Percentiles rank a stretch among this genome's conserved stretches.
These are phyloP conservation scores for Tupaia chinensis DNA, from an alignment of 2,113 vertebrate species.

Conservation along the genomic window DNA sequence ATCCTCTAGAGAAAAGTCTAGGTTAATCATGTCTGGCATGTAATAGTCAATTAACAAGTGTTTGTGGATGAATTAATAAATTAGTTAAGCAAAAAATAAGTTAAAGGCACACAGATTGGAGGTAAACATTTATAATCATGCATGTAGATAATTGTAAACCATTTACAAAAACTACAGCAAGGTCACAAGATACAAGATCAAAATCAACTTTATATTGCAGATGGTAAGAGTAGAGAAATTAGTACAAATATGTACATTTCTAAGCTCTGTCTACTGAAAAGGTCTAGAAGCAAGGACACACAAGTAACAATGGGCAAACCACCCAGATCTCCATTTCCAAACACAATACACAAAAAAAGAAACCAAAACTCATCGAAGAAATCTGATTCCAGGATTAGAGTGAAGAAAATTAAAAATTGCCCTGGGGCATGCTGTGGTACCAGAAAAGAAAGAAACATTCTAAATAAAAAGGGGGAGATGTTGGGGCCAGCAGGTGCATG, in stretches of 20 bases:
- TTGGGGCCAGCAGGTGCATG: too few relatives aligned
- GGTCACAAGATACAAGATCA: background rate
- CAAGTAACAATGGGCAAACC: background rate
- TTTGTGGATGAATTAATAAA: background rate
- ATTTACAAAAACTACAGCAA: background rate
- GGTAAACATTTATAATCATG: background rate
- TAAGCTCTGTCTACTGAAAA: background rate
- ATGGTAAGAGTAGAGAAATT: background rate
- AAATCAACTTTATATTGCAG: background rate
- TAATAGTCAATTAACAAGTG: background rate
- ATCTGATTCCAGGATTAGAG: background rate
- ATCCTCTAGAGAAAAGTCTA: conserved; percentile 65
- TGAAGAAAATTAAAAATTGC: background rate
- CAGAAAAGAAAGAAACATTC: background rate
- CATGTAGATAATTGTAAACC: background rate
- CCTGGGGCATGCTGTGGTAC: background rate
- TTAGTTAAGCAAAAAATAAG: background rate
- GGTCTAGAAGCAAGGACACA: background rate
- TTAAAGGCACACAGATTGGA: background rate
- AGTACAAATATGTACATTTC: background rate
- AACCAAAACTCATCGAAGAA: background rate
- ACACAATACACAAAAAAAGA: background rate
- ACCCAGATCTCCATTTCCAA: background rate
- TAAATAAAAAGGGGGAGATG: background rate
- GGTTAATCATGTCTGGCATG: background rate